Evolutionary conservation across 2,888 invertebrate species (phyloP).

Genomic region (Teinopalpus imperialis): DNA sequence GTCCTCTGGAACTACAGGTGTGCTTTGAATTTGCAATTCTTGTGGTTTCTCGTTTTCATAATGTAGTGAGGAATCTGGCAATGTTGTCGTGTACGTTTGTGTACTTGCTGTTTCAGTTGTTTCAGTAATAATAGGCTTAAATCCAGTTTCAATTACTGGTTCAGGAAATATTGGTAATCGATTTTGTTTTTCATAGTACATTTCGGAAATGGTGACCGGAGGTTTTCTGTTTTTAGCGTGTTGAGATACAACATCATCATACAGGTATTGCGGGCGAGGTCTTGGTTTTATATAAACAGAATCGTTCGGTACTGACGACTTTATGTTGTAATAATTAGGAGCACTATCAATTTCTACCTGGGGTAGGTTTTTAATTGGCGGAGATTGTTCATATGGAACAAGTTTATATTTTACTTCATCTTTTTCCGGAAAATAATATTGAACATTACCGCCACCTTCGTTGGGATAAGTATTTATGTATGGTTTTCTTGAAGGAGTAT

Average conservation of each 20-base stretch:
- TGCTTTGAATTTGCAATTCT: conserved; percentile 31
- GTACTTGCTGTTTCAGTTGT: conserved; percentile 43
- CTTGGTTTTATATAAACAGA: conserved; percentile 56
- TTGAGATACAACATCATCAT: conserved; percentile 47
- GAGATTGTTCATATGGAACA: conserved; percentile 76
- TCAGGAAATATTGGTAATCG: conserved; percentile 40
- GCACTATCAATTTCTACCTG: conserved; percentile 40
- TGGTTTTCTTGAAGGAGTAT: conserved; percentile 53
- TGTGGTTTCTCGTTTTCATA: conserved; percentile 44
- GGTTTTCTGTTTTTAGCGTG: conserved; percentile 38
- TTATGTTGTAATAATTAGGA: conserved; percentile 43
- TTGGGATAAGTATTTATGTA: conserved; percentile 52
- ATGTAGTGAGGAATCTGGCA: conserved; percentile 40
- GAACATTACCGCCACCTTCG: conserved; percentile 51
- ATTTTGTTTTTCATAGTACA: conserved; percentile 63
- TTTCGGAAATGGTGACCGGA: conserved; percentile 61
- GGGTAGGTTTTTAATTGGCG: conserved; percentile 52
- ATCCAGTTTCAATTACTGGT: conserved; percentile 62
- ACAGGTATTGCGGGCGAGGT: conserved; percentile 55
- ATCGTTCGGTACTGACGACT: conserved; percentile 50
- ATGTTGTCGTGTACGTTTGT: conserved; percentile 41
- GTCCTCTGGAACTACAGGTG: conserved; percentile 35
- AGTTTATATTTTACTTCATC: conserved; percentile 65
- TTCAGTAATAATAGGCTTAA: conserved; percentile 57
- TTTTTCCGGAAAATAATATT: conserved; percentile 65